Evolutionary conservation across 2,797 vertebrate genomes (phyloP), one percentile per base, ranked within the genome.

Genomic region (Coregonus sp.): DNA sequence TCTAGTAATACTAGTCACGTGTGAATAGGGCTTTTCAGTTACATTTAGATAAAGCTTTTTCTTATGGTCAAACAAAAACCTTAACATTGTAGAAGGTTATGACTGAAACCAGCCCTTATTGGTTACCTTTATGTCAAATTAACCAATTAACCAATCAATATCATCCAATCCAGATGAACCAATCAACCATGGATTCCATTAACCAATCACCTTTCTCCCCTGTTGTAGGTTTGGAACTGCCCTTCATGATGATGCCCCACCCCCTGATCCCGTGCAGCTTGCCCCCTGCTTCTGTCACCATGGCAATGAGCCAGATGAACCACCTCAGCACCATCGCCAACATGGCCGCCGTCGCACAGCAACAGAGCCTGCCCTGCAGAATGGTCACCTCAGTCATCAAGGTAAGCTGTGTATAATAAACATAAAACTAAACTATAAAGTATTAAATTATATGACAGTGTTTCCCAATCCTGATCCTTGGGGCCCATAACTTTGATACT

Each of bases 271-370:
- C 98, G 0, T 98, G 99, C 93, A 99, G 97, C 94, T 95, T 99
- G 95, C 98, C 98, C 93, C 98, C 98, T 89, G 98, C 98, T 82
- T 99, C 98, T 85, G 98, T 99, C 94, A 98, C 98, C 25, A 99
- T 99, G 98, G 98, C 98, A 1, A 99, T 99, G 98, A 99, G 97
- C 94, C 98, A 99, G 94, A 99, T 99, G 98, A 99, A 99, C 93
- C 98, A 99, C 90, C 98, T 99, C 91, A 99, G 95, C 91, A 99
- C 98, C 90, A 99, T 99, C 31, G 98, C 97, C 79, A 99, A 98
- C 89, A 99, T 99, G 98, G 98, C 98, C 0, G 98, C 98, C 3
- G 98, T 97, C 81, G 98, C 98, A 82, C 98, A 99, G 95, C 96
- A 97, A 90, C 98, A 99, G 93, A 97, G 96, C 75, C 95, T 96